Evolutionary conservation across 1,140 invertebrate species (phyloP), one percentile per base, ranked within the genome.

Genomic region (Pseudomyrmex concolor): DNA sequence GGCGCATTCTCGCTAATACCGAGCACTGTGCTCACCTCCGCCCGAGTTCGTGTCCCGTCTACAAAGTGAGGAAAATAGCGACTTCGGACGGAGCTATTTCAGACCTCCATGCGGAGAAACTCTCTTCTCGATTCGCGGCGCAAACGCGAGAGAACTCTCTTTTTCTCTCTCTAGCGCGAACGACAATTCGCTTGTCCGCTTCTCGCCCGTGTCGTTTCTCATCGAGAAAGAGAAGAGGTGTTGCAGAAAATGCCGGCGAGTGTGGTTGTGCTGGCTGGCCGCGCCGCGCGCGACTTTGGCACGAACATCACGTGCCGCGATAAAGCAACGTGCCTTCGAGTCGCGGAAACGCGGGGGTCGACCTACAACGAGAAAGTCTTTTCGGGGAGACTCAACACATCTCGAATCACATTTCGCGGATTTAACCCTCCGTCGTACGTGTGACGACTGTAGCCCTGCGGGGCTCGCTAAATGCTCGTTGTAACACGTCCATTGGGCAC

Each of bases 241-340:
- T 17, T 34, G n/a, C 45, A 51, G 67, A 86, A 57, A 76, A 83
- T 87, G 72, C 84, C 77, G 60, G 54, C 34, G 34, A 34, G 34
- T 34, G 54, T 60, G 71, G 43, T 66, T 78, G 76, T 50, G 48
- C 70, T 70, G 59, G 78, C 59, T 86, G 71, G 63, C 73, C 57
- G 51, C 22, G 34, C 34, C 34, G 34, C 34, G 34, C 50, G 13
- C 22, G 68, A 70, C 86, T 88, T 88, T 88, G 74, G 86, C 86
- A 88, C 86, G 25, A 67, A 34, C 17, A 57, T 88, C 86, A 87
- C 86, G 86, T 87, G 82, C 74, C 45, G 22, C 73, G 81, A 86
- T 84, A 80, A 78, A 76, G 63, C 59, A 71, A 87, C 74, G 85
- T 87, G 85, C 45, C 64, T 34, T 7, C 43, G 74, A 34, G 34